Percentiles rank a stretch among this genome's conserved stretches.
Conservation (phyloP, 1,140 invertebrate species). For the Hyles euphorbiae region DNA sequence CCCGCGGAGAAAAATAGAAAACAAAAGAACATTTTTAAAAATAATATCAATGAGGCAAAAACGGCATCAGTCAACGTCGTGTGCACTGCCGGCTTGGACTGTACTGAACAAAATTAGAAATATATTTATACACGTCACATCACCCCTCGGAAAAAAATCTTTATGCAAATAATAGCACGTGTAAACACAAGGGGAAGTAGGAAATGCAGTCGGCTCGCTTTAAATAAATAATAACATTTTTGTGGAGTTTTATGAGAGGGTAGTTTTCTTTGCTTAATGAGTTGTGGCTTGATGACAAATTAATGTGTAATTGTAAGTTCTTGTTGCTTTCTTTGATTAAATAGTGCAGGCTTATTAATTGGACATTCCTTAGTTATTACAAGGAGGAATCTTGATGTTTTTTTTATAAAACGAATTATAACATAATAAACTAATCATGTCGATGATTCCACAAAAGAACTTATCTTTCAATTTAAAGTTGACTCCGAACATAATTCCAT, state of each 20-base stretch:
- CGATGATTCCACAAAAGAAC: no score
- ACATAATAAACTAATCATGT: no score
- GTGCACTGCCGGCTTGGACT: slow-evolving; percentile 42
- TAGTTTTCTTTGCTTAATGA: slow-evolving; percentile 1
- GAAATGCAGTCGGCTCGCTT: slow-evolving; percentile 24
- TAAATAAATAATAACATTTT: slow-evolving; percentile 33
- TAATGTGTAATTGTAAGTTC: not conserved
- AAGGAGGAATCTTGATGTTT: no score
- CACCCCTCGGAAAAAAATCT: slow-evolving; percentile 60
- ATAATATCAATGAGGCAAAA: slow-evolving; percentile 50
- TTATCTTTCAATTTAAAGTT: no score
- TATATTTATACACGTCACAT: slow-evolving; percentile 63
- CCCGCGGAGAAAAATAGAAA: not conserved
- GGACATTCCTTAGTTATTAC: no score
- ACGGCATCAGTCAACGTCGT: slow-evolving; percentile 52
- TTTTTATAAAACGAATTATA: no score
- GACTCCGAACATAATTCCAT: no score
- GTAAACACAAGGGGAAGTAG: slow-evolving; percentile 52
- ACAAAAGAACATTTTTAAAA: slow-evolving; percentile 23
- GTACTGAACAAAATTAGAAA: slow-evolving; percentile 65
- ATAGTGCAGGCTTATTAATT: no score
- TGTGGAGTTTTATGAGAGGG: not conserved
- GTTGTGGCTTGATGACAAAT: not conserved
- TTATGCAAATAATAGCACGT: slow-evolving; percentile 72
- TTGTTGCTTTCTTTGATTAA: no score